phyloP scores from a whole-genome alignment of 1,140 invertebrate species.

The Reticulitermes speratus region DNA sequence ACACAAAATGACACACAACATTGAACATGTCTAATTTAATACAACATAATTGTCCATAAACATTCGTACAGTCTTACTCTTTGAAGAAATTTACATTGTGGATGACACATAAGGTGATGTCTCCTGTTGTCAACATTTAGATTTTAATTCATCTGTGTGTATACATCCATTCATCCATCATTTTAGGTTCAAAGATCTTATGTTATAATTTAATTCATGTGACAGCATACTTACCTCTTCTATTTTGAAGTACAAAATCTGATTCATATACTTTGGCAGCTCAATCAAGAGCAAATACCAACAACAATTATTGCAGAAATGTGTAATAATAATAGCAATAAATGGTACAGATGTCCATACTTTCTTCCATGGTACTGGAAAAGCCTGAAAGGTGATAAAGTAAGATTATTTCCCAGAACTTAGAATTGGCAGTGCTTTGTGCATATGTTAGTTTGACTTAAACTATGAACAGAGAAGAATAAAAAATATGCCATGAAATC shows the following conservation, averaged over 20 bases:
- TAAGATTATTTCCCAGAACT: neutral
- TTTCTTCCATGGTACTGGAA: slow-evolving; percentile 62
- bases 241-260: slow-evolving; percentile 85
- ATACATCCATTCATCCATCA: too few species aligned
- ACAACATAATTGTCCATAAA: neutral
- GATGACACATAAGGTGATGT: neutral
- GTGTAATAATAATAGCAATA: slow-evolving; percentile 68
- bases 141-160: too few species aligned
- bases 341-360: slow-evolving; percentile 73
- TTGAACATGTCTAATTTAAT: neutral
- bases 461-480: too few species aligned
- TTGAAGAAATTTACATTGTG: neutral
- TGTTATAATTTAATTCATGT: too few species aligned
- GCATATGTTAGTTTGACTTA: too few species aligned
- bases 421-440: too few species aligned
- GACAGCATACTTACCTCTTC: slow-evolving; percentile 45
- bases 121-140: neutral
- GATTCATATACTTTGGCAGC: slow-evolving; percentile 89
- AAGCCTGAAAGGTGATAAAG: slow-evolving; percentile 47
- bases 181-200: too few species aligned
- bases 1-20: too few species aligned
- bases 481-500: too few species aligned
- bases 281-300: slow-evolving; percentile 94
- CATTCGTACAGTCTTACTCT: too few species aligned
- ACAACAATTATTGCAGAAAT: slow-evolving; percentile 86